Percentiles rank a stretch among this genome's conserved stretches.
Conservation (phyloP, 2,888 invertebrate species). For the Rugalucina vietnamica region DNA sequence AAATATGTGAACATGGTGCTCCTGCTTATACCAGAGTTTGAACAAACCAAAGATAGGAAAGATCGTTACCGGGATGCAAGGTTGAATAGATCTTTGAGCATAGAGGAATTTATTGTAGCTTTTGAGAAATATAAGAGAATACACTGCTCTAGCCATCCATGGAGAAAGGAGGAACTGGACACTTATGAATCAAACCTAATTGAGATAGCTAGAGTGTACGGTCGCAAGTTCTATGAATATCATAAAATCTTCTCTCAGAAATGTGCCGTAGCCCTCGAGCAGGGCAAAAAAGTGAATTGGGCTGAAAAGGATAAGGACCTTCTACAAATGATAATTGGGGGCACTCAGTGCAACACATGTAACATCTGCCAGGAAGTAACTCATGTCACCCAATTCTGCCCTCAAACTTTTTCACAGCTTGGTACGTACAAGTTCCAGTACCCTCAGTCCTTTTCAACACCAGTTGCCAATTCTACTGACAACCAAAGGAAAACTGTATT, state of each 20-base stretch:
- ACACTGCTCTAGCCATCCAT: neutral
- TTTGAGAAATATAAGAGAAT: neutral
- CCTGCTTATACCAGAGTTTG: neutral
- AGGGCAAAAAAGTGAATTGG: neutral
- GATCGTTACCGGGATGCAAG: neutral
- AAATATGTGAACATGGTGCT: neutral
- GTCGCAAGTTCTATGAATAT: neutral
- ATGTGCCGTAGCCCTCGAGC: neutral
- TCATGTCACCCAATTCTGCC: neutral
- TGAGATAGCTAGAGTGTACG: neutral
- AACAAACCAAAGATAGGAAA: neutral
- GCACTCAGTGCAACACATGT: neutral
- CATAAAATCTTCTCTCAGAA: neutral
- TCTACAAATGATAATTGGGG: neutral
- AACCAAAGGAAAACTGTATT: neutral
- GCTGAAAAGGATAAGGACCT: conserved; percentile 4
- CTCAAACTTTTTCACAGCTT: neutral
- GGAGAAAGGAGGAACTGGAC: neutral
- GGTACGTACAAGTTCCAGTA: neutral
- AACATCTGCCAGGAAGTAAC: neutral
- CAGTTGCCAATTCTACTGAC: neutral
- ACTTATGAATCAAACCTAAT: neutral
- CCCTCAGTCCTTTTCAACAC: neutral
- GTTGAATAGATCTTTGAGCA: neutral
- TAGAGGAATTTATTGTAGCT: neutral